phyloP scores from a whole-genome alignment of 2,888 invertebrate species.

The Melinaea menophilus region DNA sequence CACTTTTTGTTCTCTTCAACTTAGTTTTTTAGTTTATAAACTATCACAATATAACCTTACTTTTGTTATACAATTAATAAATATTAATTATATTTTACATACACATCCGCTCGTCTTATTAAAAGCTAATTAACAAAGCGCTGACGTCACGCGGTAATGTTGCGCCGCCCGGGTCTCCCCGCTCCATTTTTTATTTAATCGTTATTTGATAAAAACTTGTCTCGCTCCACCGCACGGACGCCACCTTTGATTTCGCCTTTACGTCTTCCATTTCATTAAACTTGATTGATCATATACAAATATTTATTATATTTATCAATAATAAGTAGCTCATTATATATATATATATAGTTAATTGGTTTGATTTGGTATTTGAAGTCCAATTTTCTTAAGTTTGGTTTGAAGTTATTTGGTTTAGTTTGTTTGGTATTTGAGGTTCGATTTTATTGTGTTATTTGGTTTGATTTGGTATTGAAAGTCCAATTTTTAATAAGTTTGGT shows the following conservation, averaged over 20 bases:
- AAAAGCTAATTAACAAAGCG: conserved; percentile 65
- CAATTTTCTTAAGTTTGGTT: conserved; percentile 12
- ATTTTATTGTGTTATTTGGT: conserved; percentile 5
- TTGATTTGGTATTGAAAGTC: not conserved
- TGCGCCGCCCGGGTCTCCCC: conserved; percentile 57
- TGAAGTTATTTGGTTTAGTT: conserved; percentile 35
- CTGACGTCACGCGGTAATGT: conserved; percentile 66
- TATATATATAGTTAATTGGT: conserved; percentile 6
- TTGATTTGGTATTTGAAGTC: not conserved
- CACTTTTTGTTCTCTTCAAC: conserved; percentile 49
- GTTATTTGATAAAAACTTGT: conserved; percentile 61
- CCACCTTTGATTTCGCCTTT: conserved; percentile 73
- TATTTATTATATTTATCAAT: conserved; percentile 72
- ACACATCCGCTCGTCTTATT: conserved; percentile 38
- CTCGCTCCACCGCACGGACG: conserved; percentile 60
- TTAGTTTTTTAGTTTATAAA: conserved; percentile 35
- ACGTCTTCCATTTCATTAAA: conserved; percentile 77
- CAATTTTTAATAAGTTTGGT: conserved; percentile 10
- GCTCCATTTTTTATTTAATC: conserved; percentile 61
- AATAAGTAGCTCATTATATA: conserved; percentile 12
- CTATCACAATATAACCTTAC: too few relatives aligned
- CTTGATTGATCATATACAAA: conserved; percentile 76
- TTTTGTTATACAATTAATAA: conserved; percentile 1
- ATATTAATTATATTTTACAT: conserved; percentile 22
- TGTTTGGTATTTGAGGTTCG: not conserved